Percentiles rank a stretch among this genome's conserved stretches.
Evolutionary conservation across 2,113 vertebrate genomes (phyloP).

Genomic region (Rhabdornis inornatus): DNA sequence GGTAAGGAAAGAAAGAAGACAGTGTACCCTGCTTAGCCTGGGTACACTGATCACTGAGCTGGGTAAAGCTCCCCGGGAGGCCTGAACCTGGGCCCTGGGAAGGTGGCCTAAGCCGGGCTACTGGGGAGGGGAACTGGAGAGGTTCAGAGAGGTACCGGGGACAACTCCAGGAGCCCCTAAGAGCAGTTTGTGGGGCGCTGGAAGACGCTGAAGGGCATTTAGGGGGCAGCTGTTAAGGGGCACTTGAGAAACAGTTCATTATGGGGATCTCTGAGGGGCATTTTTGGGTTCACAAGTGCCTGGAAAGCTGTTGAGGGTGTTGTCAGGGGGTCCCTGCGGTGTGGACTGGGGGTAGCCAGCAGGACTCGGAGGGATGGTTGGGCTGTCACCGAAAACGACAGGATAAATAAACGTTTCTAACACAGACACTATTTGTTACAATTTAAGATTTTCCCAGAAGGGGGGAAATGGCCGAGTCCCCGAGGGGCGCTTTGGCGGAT

Average conservation of each 20-base stretch:
- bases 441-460: neutral
- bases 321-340: neutral
- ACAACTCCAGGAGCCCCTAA: neutral
- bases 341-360: neutral
- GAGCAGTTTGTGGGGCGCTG: neutral
- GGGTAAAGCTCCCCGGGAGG: neutral
- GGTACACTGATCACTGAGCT: neutral
- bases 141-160: neutral
- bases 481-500: neutral
- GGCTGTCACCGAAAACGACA: neutral
- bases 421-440: neutral
- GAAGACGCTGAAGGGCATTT: neutral
- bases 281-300: neutral
- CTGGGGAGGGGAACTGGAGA: neutral
- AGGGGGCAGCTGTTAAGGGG: neutral
- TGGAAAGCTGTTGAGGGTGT: rapidly evolving
- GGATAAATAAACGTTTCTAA: neutral
- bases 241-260: neutral
- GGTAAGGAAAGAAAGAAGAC: neutral
- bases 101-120: neutral
- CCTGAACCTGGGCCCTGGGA: neutral
- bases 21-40: neutral
- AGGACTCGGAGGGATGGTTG: neutral
- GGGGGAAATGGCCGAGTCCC: neutral
- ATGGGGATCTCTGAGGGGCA: neutral